These are phyloP conservation scores for Toxotes lorentzi DNA, from an alignment of 2,797 vertebrate genomes.

Conservation along the genomic window DNA sequence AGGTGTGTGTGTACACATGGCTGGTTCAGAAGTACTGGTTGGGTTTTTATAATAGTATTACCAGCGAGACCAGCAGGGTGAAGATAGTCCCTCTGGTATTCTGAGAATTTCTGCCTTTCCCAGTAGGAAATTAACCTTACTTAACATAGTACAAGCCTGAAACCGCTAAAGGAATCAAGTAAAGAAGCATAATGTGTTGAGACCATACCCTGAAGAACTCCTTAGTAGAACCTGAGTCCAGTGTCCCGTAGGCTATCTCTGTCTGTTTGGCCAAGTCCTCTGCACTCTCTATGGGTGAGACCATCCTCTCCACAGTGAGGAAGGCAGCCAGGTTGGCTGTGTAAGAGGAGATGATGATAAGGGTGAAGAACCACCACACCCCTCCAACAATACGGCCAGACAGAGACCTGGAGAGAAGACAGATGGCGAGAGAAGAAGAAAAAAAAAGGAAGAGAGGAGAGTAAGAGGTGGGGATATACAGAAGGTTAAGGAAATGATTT, in stretches of 20 bases:
- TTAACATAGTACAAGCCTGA: conserved; percentile 13
- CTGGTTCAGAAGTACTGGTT: not conserved
- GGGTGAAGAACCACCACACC: conserved; percentile 99
- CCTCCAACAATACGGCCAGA: conserved; percentile 98
- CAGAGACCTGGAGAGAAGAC: conserved; percentile 89
- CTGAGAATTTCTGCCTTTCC: not conserved
- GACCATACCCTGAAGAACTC: conserved; percentile 97
- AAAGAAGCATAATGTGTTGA: not conserved
- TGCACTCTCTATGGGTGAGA: conserved; percentile 90
- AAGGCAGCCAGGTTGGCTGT: conserved; percentile 99
- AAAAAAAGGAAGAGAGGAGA: not conserved
- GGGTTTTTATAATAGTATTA: not conserved
- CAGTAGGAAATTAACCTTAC: conserved; percentile 5
- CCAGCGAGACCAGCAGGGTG: not conserved
- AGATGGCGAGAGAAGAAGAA: conserved; percentile 10
- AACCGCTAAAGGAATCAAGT: conserved; percentile 6
- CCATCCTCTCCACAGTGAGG: conserved; percentile 99
- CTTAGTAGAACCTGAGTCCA: conserved; percentile 98
- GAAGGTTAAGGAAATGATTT: not conserved
- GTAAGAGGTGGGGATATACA: not conserved
- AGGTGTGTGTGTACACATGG: not conserved
- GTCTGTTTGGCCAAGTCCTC: conserved; percentile 99
- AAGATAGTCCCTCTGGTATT: not conserved
- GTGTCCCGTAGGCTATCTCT: conserved; percentile 97
- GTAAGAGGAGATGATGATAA: conserved; percentile 99